phyloP scores from a whole-genome alignment of 2,888 invertebrate species.

The Pycnomerus fuliginosus region DNA sequence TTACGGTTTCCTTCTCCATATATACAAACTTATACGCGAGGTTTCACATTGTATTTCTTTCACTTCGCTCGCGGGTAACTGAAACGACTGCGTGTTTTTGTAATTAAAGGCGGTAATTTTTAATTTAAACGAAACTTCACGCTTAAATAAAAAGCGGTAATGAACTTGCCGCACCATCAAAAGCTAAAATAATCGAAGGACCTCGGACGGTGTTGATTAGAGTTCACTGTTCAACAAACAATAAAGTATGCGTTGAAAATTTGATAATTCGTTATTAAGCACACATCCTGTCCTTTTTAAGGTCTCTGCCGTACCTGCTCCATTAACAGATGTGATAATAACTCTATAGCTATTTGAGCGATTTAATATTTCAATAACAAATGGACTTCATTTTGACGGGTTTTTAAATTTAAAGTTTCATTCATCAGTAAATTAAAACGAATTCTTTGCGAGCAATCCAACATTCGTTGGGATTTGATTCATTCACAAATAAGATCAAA shows the following conservation, averaged over 20 bases:
- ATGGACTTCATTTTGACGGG: too few species aligned
- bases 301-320: too few species aligned
- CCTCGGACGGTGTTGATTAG: conserved; percentile 33
- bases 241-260: conserved; percentile 50
- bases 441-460: too few species aligned
- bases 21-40: conserved; percentile 3
- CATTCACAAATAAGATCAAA: too few species aligned
- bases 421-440: too few species aligned
- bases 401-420: too few species aligned
- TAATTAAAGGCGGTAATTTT: conserved; percentile 30
- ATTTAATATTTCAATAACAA: too few species aligned
- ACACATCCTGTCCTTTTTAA: conserved; percentile 45
- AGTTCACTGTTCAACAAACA: conserved; percentile 25
- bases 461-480: too few species aligned
- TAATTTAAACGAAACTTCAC: conserved; percentile 42
- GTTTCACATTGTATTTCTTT: neutral
- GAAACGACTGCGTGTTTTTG: conserved; percentile 4
- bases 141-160: conserved; percentile 40
- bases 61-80: neutral
- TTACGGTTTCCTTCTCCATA: conserved; percentile 10
- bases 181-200: conserved; percentile 33
- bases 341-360: too few species aligned
- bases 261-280: conserved; percentile 51
- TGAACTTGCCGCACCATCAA: conserved; percentile 26
- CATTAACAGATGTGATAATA: too few species aligned